Evolutionary conservation across 2,113 vertebrate species (phyloP), one percentile per base, ranked within the genome.

Genomic region (Notothenia coriiceps): DNA sequence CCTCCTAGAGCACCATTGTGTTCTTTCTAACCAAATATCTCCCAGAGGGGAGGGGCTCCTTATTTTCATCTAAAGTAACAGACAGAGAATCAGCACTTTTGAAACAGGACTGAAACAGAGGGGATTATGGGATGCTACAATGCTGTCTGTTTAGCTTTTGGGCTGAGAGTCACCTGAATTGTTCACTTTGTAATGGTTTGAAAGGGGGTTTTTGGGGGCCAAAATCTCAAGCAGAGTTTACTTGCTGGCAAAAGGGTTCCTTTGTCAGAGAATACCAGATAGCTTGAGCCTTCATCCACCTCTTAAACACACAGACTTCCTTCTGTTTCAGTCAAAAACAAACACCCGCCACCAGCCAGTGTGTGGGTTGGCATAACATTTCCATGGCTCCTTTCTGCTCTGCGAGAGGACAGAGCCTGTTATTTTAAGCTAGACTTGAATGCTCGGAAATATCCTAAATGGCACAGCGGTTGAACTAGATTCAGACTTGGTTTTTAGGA

Each of bases 361-460:
- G 60, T 79, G 82, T 84, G 85, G 60, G 68, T 70, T 78, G 72
- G 63, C 70, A 68, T 40, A 55, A 47, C 52, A 46, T 77, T 80
- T 82, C 65, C 40, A 61, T 55, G 49, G 46, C 63, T 86, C 35
- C 64, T 70, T 70, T 70, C 63, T 65, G 70, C 69, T 60, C 52
- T 47, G 57, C 52, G 63, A 74, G 47, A 66, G 47, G 74, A 66
- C 60, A 82, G 61, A 6, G 2, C 55, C 25, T 43, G 60, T 60
- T 88, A 85, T 89, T 88, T 88, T 74, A 76, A 55, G 54, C 35
- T 18, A 44, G 40, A 68, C 51, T 46, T n/a, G 20, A 69, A 74
- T 14, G 54, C 68, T 55, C 49, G 0, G 78, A 85, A 84, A 86
- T 65, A 18, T 22, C 65, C 5, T 49, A 59, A 68, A 75, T 66